Evolutionary conservation across 2,888 invertebrate genomes (phyloP).

Genomic region (Eupithecia centaureata): DNA sequence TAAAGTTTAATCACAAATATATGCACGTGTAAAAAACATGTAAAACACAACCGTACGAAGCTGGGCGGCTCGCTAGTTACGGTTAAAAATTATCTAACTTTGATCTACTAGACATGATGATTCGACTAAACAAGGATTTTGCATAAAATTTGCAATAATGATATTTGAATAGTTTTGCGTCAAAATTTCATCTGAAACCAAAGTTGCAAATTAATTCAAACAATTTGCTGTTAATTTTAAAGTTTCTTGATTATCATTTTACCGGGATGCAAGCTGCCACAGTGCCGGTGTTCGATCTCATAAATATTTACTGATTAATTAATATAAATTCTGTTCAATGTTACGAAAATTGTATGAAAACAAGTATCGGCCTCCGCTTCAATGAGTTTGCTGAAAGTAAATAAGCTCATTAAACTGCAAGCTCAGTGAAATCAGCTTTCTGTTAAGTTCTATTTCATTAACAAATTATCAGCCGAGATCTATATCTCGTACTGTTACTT

Average conservation of each 20-base stretch:
- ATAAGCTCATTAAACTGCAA: conserved; percentile 1
- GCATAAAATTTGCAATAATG: no score
- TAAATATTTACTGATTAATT: conserved; percentile 13
- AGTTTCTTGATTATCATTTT: conserved; percentile 4
- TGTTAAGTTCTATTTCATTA: conserved; percentile 2
- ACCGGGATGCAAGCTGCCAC: not conserved
- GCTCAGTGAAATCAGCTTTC: not conserved
- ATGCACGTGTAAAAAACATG: no score
- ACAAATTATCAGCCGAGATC: no score
- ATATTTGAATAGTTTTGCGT: no score
- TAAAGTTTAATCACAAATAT: no score
- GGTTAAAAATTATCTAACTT: no score
- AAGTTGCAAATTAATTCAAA: not conserved
- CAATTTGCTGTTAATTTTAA: not conserved
- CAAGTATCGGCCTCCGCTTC: not conserved
- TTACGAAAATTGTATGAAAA: not conserved
- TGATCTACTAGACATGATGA: no score
- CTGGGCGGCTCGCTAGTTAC: no score
- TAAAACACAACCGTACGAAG: no score
- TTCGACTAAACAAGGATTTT: no score
- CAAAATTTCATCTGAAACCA: not conserved
- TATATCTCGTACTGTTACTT: no score
- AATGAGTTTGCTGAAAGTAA: not conserved
- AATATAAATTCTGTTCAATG: conserved; percentile 6
- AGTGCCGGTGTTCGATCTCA: conserved; percentile 8